Percentiles rank a stretch among this genome's conserved stretches.
phyloP scores from a whole-genome alignment of 2,797 vertebrate species.

The Naso thynnoides region DNA sequence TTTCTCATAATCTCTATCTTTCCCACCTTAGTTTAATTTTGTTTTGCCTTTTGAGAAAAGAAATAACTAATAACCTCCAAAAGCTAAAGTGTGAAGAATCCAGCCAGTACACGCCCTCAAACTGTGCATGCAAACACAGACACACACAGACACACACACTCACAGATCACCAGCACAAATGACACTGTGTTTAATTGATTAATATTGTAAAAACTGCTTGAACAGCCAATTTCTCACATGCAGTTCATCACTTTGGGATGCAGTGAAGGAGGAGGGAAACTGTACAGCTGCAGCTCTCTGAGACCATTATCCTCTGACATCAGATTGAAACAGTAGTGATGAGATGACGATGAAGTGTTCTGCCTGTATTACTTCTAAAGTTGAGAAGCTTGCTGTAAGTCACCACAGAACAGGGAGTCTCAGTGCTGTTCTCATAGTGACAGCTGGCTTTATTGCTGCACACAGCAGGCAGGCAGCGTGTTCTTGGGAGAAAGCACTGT shows the following conservation, averaged over 20 bases:
- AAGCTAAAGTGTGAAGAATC: not conserved
- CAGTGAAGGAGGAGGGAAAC: slow-evolving; percentile 1
- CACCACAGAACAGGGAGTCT: slow-evolving; percentile 1
- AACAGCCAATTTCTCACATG: not conserved
- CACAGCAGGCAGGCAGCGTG: slow-evolving; percentile 16
- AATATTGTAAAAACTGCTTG: not conserved
- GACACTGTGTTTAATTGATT: not conserved
- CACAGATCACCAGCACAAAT: not conserved
- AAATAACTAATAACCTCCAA: not conserved
- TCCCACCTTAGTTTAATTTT: not conserved
- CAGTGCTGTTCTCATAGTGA: slow-evolving; percentile 34
- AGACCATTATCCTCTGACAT: slow-evolving; percentile 11
- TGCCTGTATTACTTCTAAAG: slow-evolving; percentile 10
- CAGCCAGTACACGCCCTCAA: not conserved
- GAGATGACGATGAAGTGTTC: slow-evolving; percentile 15
- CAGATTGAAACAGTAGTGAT: slow-evolving; percentile 23
- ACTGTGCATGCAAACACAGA: not conserved
- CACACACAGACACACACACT: no score
- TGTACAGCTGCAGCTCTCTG: slow-evolving; percentile 13
- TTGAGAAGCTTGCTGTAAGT: slow-evolving; percentile 34
- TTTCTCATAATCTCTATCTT: not conserved
- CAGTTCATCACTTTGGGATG: not conserved
- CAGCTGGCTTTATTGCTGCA: slow-evolving; percentile 22
- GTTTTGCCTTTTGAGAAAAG: not conserved
- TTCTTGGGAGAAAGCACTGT: not conserved